Evolutionary conservation across 1,140 invertebrate genomes (phyloP).

Genomic region (Camponotus pennsylvanicus): DNA sequence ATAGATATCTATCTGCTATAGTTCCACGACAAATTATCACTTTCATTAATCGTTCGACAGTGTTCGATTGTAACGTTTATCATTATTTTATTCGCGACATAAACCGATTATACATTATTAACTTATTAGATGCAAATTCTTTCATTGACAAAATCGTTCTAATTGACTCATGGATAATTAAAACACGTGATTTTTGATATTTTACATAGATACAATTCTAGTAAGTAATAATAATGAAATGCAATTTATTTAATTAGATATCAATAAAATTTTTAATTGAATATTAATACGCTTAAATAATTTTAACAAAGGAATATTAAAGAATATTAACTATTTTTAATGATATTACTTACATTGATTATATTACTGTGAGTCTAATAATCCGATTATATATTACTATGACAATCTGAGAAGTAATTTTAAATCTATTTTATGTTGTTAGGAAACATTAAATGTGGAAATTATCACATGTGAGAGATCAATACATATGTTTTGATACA

Average conservation of each 20-base stretch:
- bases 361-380: too few species aligned
- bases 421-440: neutral
- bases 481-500: neutral
- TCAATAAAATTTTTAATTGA: neutral
- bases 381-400: neutral
- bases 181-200: neutral
- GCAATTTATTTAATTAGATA: neutral
- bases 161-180: neutral
- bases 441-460: neutral
- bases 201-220: neutral
- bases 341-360: neutral
- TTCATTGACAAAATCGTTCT: neutral
- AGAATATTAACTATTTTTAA: too few species aligned
- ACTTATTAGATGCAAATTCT: neutral
- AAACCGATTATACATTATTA: neutral
- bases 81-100: neutral
- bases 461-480: neutral
- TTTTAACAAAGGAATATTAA: too few species aligned
- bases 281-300: neutral
- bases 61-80: neutral
- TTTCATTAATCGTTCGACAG: conserved; percentile 81
- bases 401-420: neutral
- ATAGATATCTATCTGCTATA: conserved; percentile 80
- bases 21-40: conserved; percentile 49
- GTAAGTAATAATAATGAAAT: neutral